Percentiles rank a stretch among this genome's conserved stretches.
phyloP scores from a whole-genome alignment of 2,797 vertebrate genomes.

The Syngnathus acus region DNA sequence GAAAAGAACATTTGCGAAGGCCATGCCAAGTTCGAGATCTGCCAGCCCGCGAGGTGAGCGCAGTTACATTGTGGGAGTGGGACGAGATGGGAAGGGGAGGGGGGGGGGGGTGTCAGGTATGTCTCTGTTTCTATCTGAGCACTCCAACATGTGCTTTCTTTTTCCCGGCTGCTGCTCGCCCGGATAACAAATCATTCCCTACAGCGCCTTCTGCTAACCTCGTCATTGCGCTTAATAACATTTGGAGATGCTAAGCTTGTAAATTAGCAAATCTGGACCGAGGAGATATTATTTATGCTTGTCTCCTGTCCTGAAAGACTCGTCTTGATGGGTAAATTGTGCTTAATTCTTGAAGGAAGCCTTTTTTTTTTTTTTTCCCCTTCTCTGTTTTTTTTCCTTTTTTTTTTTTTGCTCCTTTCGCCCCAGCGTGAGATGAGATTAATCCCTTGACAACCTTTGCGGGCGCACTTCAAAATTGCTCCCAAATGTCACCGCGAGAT shows the following conservation, averaged over 20 bases:
- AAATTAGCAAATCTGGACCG: slow-evolving; percentile 80
- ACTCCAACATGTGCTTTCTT: slow-evolving; percentile 42
- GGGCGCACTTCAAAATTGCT: slow-evolving; percentile 73
- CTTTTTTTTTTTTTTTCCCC: slow-evolving; percentile 50
- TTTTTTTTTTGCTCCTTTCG: slow-evolving; percentile 46
- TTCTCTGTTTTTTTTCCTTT: slow-evolving; percentile 33
- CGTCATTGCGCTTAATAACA: slow-evolving; percentile 74
- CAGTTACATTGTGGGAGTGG: slow-evolving; percentile 34
- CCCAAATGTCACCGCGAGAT: slow-evolving; percentile 72
- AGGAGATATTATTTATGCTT: slow-evolving; percentile 81
- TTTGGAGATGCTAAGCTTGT: slow-evolving; percentile 79
- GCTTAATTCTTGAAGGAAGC: slow-evolving; percentile 77
- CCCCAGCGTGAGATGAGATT: slow-evolving; percentile 78
- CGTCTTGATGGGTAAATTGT: slow-evolving; percentile 79
- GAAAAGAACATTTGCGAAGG: slow-evolving; percentile 63
- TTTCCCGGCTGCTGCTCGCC: slow-evolving; percentile 57
- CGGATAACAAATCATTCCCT: slow-evolving; percentile 77
- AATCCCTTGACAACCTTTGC: slow-evolving; percentile 81
- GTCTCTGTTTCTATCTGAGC: slow-evolving; percentile 52
- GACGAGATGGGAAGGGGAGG: slow-evolving; percentile 22
- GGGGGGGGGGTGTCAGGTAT: slow-evolving; percentile 71
- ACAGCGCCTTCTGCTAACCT: slow-evolving; percentile 75
- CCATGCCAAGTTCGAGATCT: slow-evolving; percentile 65
- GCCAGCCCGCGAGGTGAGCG: slow-evolving; percentile 62
- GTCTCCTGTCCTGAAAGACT: slow-evolving; percentile 75